phyloP scores from a whole-genome alignment of 2,797 vertebrate species.

The Oreochromis mossambicus region DNA sequence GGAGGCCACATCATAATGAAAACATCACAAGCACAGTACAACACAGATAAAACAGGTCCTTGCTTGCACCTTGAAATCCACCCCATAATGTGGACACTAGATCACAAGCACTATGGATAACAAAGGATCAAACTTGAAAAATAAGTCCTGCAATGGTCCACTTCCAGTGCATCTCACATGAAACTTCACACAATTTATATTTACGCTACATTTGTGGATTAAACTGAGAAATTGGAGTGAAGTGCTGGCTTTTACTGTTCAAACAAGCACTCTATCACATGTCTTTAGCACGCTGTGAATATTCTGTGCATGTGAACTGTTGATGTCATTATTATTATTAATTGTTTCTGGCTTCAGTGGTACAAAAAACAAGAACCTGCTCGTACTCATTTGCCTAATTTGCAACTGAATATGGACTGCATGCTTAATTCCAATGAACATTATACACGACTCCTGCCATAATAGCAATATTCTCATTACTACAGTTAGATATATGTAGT shows the following conservation, averaged over 20 bases:
- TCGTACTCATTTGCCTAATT: not conserved
- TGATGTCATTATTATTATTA: not conserved
- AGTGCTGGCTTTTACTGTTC: not conserved
- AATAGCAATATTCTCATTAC: slow-evolving; percentile 23
- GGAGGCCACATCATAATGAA: not conserved
- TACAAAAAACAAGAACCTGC: not conserved
- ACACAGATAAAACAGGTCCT: not conserved
- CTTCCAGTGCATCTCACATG: not conserved
- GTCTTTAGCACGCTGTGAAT: not conserved
- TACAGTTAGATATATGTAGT: not conserved
- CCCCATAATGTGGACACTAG: not conserved
- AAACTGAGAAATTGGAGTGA: not conserved
- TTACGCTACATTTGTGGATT: not conserved
- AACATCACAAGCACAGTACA: not conserved
- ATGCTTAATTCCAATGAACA: slow-evolving; percentile 15
- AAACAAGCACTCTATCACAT: not conserved
- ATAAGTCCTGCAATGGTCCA: not conserved
- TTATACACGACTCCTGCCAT: slow-evolving; percentile 1
- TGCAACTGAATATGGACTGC: not conserved
- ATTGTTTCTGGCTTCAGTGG: not conserved
- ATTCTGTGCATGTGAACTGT: not conserved
- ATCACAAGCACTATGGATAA: not conserved
- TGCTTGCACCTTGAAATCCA: not conserved
- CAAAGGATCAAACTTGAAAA: not conserved
- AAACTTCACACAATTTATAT: not conserved